Base-by-base conservation (phyloP, 2,888 invertebrate genomes). In the Liopterus haemorrhoidalis region DNA sequence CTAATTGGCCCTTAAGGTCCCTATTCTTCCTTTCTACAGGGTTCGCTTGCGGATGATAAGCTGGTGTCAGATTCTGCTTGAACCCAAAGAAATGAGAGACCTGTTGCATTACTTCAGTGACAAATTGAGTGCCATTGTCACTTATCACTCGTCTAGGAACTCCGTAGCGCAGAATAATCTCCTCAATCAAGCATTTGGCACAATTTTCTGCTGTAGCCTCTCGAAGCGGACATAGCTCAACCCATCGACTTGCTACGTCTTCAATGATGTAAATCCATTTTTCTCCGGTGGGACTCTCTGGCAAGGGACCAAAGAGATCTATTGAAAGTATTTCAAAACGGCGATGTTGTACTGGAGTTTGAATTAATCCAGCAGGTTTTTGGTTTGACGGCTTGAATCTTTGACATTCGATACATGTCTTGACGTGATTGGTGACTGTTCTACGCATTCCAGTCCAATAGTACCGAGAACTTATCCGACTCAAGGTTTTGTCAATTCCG, bases 121-220 rank as follows among this genome's bases (percentile, higher is more conserved):
- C 53, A 40, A 65, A 63, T 27, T 63, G 63, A 0, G 55, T 40
- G 0, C 64, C 64, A n/a, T 65, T 66, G 24, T 66, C 63, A 9
- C 57, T 58, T 3, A 60, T 52, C 0, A 66, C 8, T n/a, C 60
- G 36, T 1, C 64, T 22, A 0, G 59, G 60, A 3, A 57, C 12
- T 1, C 63, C 63, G 46, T 56, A 64, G 5, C 62, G 47, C 4
- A 63, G 20, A n/a, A 64, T 56, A 0, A 61, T 41, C 40, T 64
- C 60, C 15, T 62, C 49, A 0, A 64, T 24, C 0, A 65, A 40
- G 0, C 41, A 50, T 1, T 21, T 35, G 0, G 60, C 59, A 38
- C 61, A 62, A 0, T 42, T 44, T 39, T 59, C 57, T 0, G 61
- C 57, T 1, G 56, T 57, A 0, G 61, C 60, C 5, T 50, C 40